A percentile compares a stretch with the other conserved stretches of the same genome.
These are phyloP conservation scores for Diprion similis DNA, from an alignment of 1,140 invertebrate genomes.

Conservation along the genomic window DNA sequence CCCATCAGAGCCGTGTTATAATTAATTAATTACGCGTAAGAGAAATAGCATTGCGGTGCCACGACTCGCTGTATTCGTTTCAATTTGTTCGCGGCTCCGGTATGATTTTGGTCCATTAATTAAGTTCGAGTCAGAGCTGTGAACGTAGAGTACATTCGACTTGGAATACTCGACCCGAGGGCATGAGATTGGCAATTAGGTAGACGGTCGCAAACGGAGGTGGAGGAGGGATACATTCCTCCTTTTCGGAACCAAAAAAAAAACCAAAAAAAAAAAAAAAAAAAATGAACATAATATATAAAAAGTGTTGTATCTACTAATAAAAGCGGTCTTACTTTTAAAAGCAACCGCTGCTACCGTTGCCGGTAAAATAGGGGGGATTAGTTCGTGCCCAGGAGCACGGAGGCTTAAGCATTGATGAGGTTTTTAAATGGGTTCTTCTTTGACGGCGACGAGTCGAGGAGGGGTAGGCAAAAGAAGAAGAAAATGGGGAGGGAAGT, in stretches of 20 bases:
- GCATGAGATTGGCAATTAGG: not conserved
- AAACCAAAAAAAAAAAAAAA: too few species aligned
- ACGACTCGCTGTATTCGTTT: not conserved
- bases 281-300: too few species aligned
- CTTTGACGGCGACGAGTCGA: slow-evolving; percentile 54
- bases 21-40: too few species aligned
- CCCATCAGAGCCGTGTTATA: too few species aligned
- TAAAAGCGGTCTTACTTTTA: slow-evolving; percentile 61
- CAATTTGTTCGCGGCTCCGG: not conserved
- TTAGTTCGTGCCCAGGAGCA: slow-evolving; percentile 60
- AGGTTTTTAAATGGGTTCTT: slow-evolving; percentile 66
- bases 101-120: not conserved
- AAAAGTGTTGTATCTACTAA: slow-evolving; percentile 57
- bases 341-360: slow-evolving; percentile 42
- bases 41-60: too few species aligned
- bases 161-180: not conserved
- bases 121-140: not conserved
- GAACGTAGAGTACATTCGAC: not conserved
- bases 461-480: slow-evolving; percentile 19
- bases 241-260: slow-evolving; percentile 42
- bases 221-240: not conserved
- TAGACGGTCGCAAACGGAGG: not conserved
- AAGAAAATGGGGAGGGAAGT: not conserved
- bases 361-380: slow-evolving; percentile 61
- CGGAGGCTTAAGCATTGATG: slow-evolving; percentile 63